These are phyloP conservation scores for Eupithecia tripunctaria DNA, from an alignment of 2,888 invertebrate species.

Conservation along the genomic window DNA sequence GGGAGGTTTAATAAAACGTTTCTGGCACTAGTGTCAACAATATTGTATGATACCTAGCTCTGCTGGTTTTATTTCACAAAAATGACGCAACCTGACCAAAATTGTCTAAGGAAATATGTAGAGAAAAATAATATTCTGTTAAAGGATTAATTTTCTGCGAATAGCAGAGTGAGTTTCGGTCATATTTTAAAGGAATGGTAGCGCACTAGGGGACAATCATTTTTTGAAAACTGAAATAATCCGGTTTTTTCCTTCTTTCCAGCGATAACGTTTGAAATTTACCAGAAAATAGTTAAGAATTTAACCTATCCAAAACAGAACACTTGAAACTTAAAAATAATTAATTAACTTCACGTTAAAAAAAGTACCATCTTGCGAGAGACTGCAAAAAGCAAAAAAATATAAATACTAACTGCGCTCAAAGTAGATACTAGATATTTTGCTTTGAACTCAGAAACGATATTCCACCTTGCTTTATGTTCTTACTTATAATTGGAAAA, in stretches of 20 bases:
- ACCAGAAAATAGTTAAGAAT: no score
- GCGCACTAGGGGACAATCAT: neutral
- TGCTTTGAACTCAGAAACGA: neutral
- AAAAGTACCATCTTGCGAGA: neutral
- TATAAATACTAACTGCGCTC: neutral
- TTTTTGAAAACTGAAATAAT: neutral
- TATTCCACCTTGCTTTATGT: neutral
- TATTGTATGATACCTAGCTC: neutral
- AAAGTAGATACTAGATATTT: neutral
- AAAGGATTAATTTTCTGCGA: neutral
- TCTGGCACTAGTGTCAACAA: conserved; percentile 6
- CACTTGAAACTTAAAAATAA: no score
- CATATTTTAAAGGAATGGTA: neutral
- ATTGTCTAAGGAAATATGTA: neutral
- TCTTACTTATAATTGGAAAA: no score
- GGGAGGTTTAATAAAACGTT: neutral
- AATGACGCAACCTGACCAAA: neutral
- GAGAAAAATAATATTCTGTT: neutral
- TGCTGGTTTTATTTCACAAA: neutral
- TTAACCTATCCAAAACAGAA: no score
- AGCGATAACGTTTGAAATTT: neutral
- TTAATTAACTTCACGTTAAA: neutral
- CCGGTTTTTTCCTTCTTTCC: neutral
- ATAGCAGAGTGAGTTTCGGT: neutral
- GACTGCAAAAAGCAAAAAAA: neutral